Percentiles rank a stretch among this genome's conserved stretches.
phyloP scores from a whole-genome alignment of 2,797 vertebrate genomes.

The Poeciliopsis turneri region DNA sequence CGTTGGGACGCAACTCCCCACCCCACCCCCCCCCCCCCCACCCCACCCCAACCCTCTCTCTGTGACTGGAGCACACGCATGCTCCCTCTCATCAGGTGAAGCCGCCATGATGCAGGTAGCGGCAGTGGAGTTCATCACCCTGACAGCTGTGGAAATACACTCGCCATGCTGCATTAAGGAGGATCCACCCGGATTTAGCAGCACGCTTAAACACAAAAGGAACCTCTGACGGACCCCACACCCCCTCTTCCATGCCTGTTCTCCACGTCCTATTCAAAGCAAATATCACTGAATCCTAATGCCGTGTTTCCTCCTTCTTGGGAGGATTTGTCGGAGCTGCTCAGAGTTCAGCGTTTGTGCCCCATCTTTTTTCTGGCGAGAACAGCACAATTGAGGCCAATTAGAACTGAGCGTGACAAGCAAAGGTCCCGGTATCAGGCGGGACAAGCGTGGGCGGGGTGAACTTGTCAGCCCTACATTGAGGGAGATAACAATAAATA shows the following conservation, averaged over 20 bases:
- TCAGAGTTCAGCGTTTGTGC: slow-evolving; percentile 22
- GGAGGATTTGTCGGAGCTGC: slow-evolving; percentile 25
- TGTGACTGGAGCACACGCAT: slow-evolving; percentile 47
- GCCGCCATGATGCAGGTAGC: slow-evolving; percentile 77
- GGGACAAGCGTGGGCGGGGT: slow-evolving; percentile 76
- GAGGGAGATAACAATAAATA: slow-evolving; percentile 83
- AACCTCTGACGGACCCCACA: slow-evolving; percentile 33
- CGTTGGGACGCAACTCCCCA: slow-evolving; percentile 87
- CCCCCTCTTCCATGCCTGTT: slow-evolving; percentile 37
- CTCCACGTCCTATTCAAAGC: slow-evolving; percentile 23
- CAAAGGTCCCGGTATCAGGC: slow-evolving; percentile 75
- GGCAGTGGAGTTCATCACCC: slow-evolving; percentile 87
- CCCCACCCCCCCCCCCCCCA: slow-evolving; percentile 1
- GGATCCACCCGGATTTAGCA: slow-evolving; percentile 58
- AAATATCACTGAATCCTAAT: slow-evolving; percentile 22
- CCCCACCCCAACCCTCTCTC: slow-evolving; percentile 8
- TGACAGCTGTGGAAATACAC: slow-evolving; percentile 93
- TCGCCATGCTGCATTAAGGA: slow-evolving; percentile 84
- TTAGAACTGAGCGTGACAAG: slow-evolving; percentile 70
- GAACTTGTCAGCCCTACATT: slow-evolving; percentile 76
- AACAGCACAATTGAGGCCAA: slow-evolving; percentile 72
- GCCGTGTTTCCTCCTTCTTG: slow-evolving; percentile 1
- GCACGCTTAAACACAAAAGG: slow-evolving; percentile 60
- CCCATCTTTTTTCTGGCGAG: slow-evolving; percentile 32
- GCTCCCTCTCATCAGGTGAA: slow-evolving; percentile 37